Conservation (phyloP, 2,888 invertebrate species). For the Drosophila austrosaltans region DNA sequence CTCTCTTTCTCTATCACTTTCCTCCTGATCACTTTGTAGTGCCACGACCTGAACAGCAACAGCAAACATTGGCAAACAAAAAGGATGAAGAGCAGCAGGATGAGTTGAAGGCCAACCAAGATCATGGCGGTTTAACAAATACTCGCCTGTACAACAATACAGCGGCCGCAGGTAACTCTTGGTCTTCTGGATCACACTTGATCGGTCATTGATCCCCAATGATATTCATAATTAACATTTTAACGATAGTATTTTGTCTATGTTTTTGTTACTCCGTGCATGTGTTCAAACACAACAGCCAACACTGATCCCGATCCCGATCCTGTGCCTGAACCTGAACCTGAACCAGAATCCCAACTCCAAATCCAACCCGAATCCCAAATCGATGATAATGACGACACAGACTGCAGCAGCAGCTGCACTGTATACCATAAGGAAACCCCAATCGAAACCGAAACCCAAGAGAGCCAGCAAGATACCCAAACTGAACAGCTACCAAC, state of each 20-base stretch:
- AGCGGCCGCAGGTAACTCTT: constrained; percentile 68
- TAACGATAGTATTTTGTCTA: constrained; percentile 77
- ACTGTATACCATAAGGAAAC: constrained; percentile 36
- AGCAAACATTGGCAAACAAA: not conserved
- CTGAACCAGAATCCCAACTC: constrained; percentile 21
- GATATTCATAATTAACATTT: constrained; percentile 56
- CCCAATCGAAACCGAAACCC: not conserved
- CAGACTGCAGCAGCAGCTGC: constrained; percentile 44
- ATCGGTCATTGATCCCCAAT: constrained; percentile 6
- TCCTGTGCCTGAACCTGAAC: constrained; percentile 1
- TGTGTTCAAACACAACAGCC: constrained; percentile 72
- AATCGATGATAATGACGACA: constrained; percentile 34
- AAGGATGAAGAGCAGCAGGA: constrained; percentile 45
- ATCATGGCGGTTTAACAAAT: constrained; percentile 57
- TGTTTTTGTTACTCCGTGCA: constrained; percentile 80
- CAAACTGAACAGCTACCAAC: constrained; percentile 20
- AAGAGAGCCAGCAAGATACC: constrained; percentile 33
- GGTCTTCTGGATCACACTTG: constrained; percentile 19
- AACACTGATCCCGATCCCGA: constrained; percentile 44
- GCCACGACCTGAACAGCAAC: not conserved
- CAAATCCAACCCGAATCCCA: constrained; percentile 33
- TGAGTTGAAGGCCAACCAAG: constrained; percentile 39
- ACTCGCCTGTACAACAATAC: constrained; percentile 52
- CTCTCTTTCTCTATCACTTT: not conserved
- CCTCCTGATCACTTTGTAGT: not conserved